Conservation (phyloP, 2,113 vertebrate genomes). For the Vombatus ursinus region DNA sequence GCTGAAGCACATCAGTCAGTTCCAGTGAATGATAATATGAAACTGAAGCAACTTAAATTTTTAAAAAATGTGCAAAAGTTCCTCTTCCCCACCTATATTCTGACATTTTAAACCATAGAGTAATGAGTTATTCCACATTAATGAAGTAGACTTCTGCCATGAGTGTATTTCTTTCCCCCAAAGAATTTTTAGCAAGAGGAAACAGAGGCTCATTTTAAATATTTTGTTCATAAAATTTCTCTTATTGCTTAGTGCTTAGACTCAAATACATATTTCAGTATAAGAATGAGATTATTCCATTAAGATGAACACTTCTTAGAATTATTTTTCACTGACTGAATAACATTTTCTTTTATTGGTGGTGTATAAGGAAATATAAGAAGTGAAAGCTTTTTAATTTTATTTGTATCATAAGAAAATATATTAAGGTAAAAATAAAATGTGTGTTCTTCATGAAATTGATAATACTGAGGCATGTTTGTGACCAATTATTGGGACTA, state of each 20-base stretch:
- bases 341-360: constrained; percentile 12
- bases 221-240: background rate
- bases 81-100: background rate
- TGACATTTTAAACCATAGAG: constrained; percentile 22
- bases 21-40: constrained; percentile 47
- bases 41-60: background rate
- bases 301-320: constrained; percentile 12
- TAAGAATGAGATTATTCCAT: constrained; percentile 24
- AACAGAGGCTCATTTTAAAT: constrained; percentile 19
- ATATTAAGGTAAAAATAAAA: constrained; percentile 27
- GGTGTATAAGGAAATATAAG: background rate
- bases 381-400: background rate
- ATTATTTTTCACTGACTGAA: background rate
- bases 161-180: constrained; percentile 38
- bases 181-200: constrained; percentile 37
- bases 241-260: background rate
- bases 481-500: too few species aligned
- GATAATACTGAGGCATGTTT: background rate
- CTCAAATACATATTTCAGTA: constrained; percentile 37
- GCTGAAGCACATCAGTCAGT: constrained; percentile 26
- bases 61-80: background rate
- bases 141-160: constrained; percentile 27
- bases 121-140: constrained; percentile 20
- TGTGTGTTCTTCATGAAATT: background rate
- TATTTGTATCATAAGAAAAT: background rate